Percentiles rank a stretch among this genome's conserved stretches.
Conservation (phyloP, 2,888 invertebrate species). For the Eubasilissa splendida region DNA sequence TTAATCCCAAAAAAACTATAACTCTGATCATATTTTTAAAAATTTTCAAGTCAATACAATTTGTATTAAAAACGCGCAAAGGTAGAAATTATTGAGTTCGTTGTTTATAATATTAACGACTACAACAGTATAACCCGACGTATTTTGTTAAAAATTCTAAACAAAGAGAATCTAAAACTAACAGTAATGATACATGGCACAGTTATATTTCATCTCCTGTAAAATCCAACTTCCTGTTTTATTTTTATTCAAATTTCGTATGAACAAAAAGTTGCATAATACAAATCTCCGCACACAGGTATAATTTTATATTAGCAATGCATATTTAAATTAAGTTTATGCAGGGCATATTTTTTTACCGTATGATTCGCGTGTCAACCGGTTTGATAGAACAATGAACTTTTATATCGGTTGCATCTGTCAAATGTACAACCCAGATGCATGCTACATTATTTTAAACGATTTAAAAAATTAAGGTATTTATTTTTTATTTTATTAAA, state of each 20-base stretch:
- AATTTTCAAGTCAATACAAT: too few species aligned
- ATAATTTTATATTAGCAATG: conserved; percentile 54
- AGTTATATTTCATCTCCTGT: conserved; percentile 20
- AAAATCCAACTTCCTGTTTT: conserved; percentile 48
- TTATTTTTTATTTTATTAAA: too few species aligned
- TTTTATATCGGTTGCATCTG: conserved; percentile 41
- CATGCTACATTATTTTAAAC: not conserved
- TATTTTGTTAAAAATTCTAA: conserved; percentile 7
- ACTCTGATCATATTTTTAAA: too few species aligned
- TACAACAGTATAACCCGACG: not conserved
- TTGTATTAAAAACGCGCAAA: too few species aligned
- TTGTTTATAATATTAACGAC: too few species aligned
- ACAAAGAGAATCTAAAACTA: conserved; percentile 26
- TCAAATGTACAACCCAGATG: conserved; percentile 20
- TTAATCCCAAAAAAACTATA: too few species aligned
- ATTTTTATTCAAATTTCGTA: conserved; percentile 56
- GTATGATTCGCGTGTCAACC: conserved; percentile 45
- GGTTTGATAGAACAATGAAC: conserved; percentile 52
- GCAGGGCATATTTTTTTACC: conserved; percentile 28
- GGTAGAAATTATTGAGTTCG: too few species aligned
- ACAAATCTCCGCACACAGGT: conserved; percentile 50
- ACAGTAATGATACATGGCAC: conserved; percentile 1
- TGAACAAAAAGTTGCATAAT: conserved; percentile 50
- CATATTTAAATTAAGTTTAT: conserved; percentile 52
- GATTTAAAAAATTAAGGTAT: too few species aligned